Conservation (phyloP, 2,113 vertebrate species). For the Zootoca vivipara region DNA sequence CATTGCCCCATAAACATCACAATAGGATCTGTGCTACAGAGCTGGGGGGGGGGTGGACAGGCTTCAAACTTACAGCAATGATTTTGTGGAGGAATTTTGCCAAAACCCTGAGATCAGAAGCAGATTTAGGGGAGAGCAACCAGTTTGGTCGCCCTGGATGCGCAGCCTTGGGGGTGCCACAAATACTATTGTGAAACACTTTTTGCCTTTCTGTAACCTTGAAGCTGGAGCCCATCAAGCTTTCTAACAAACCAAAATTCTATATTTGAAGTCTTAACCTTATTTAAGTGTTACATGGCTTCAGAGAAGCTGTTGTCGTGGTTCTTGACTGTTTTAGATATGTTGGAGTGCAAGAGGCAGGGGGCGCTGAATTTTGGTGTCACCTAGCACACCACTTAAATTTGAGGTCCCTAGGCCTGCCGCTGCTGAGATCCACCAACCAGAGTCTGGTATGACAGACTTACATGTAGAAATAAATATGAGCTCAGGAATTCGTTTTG, state of each 20-base stretch:
- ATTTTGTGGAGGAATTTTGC: too few species aligned
- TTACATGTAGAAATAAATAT: background rate
- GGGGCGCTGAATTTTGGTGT: too few species aligned
- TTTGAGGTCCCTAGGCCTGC: too few species aligned
- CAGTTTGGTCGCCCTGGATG: too few species aligned
- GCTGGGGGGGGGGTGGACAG: background rate
- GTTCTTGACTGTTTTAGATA: constrained; percentile 77
- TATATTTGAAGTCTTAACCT: constrained; percentile 80
- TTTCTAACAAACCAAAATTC: constrained; percentile 82
- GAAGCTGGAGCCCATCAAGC: constrained; percentile 74
- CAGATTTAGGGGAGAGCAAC: too few species aligned
- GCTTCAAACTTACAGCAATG: too few species aligned
- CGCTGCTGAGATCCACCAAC: background rate
- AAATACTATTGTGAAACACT: constrained; percentile 73
- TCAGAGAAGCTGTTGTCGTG: constrained; percentile 85
- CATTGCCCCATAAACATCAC: background rate
- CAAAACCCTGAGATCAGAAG: too few species aligned
- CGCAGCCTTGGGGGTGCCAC: too few species aligned
- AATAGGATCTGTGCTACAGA: background rate
- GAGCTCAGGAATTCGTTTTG: background rate
- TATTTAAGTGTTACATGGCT: constrained; percentile 86
- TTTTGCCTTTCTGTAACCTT: constrained; percentile 83
- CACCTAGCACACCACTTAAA: too few species aligned
- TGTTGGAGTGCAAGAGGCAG: constrained; percentile 50
- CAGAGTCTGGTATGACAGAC: background rate